phyloP scores from a whole-genome alignment of 2,888 invertebrate species.

The Eupithecia inturbata region DNA sequence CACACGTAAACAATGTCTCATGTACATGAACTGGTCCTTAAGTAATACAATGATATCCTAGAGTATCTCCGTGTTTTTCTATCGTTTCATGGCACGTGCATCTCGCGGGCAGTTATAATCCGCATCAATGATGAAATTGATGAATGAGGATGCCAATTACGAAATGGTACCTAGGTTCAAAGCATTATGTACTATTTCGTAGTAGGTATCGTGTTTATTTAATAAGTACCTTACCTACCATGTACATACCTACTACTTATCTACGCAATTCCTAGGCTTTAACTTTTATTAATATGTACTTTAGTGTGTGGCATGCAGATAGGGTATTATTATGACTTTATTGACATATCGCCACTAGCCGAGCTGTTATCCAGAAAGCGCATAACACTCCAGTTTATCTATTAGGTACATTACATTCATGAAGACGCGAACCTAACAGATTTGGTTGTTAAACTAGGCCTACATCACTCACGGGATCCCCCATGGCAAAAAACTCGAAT shows the following conservation, averaged over 20 bases:
- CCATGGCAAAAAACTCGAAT: too few relatives aligned
- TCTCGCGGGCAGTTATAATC: slow-evolving; percentile 44
- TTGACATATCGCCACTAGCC: neutral
- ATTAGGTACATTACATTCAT: neutral
- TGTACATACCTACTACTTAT: neutral
- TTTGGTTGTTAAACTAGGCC: too few relatives aligned
- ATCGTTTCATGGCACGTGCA: slow-evolving; percentile 46
- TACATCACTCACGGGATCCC: too few relatives aligned
- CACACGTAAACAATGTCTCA: slow-evolving; percentile 70
- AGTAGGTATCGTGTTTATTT: neutral
- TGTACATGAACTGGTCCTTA: slow-evolving; percentile 61
- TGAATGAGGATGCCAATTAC: slow-evolving; percentile 24
- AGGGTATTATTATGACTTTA: neutral
- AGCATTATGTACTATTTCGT: neutral
- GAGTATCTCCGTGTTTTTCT: slow-evolving; percentile 65
- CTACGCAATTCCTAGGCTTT: neutral
- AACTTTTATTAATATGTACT: neutral
- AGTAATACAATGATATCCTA: slow-evolving; percentile 66
- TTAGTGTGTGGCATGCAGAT: neutral
- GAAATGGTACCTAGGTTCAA: slow-evolving; percentile 16
- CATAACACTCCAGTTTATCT: neutral
- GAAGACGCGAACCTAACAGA: too few relatives aligned
- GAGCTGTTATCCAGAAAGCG: neutral
- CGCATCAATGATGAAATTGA: slow-evolving; percentile 42
- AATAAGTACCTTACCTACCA: neutral